Evolutionary conservation across 2,113 vertebrate species (phyloP), one percentile per base, ranked within the genome.

Genomic region (Raja brachyura): DNA sequence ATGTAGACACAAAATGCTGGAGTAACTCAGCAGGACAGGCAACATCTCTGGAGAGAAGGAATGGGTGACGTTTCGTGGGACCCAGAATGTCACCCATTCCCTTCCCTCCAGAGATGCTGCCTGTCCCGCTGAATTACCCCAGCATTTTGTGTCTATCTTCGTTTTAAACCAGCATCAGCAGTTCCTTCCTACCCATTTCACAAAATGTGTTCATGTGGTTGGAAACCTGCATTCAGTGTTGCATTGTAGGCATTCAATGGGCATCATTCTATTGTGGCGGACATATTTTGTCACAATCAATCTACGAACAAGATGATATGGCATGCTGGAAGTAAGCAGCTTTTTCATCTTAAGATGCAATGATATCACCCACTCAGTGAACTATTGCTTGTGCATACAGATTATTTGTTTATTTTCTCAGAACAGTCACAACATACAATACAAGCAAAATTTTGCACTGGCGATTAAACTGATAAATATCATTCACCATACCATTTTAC

Each of bases 391-490:
- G 5, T 28, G 54, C 48, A 85, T 25, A 61, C 28, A 28, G 54
- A 28, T 59, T 59, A 61, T 61, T 86, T 86, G 59, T 11, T 86
- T 61, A 86, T 61, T 61, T 86, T 86, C 81, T 86, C 81, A 61
- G 81, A 86, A 61, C 39, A 48, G 56, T 59, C 56, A 86, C 56
- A 61, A 25, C 13, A 56, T 25, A 86, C 25, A 61, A 59, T 85
- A 25, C 28, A 85, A n/a, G 4, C 79, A 83, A 25, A 56, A 25
- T 56, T 59, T 5, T 85, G 25, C 10, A 11, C 81, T 28, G 61
- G 39, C 48, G 13, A 79, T 81, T 25, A 86, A 25, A 31, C 28
- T 33, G 13, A 13, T 77, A 77, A 33, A 31, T 61, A 61, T 13
- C 28, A 28, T 86, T 61, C 56, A 61, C 81, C 81, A 86, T 56